Percentiles rank a stretch among this genome's conserved stretches.
phyloP scores from a whole-genome alignment of 2,797 vertebrate species.

The Pangasius djambal region DNA sequence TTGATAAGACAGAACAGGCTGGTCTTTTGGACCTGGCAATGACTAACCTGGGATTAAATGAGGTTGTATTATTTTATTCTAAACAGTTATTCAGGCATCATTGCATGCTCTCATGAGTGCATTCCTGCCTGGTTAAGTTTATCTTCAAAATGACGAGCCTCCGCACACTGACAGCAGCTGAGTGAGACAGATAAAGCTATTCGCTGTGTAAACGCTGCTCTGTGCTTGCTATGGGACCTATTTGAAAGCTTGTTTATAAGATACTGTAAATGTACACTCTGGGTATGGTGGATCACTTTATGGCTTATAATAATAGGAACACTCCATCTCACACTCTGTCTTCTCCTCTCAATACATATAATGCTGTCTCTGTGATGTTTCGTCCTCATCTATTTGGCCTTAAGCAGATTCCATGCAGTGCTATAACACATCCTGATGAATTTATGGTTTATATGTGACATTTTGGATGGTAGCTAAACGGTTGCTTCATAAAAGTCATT shows the following conservation, averaged over 20 bases:
- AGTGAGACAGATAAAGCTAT: conserved; percentile 20
- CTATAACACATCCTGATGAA: neutral
- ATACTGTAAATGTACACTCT: neutral
- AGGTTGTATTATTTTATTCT: neutral
- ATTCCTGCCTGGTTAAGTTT: neutral
- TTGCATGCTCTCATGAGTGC: neutral
- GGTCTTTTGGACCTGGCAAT: neutral
- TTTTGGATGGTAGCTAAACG: neutral
- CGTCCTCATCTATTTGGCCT: neutral
- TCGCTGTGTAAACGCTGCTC: neutral
- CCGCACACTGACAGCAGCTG: neutral
- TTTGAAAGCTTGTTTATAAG: conserved; percentile 15
- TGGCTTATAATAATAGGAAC: neutral
- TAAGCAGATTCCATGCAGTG: neutral
- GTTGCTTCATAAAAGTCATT: neutral
- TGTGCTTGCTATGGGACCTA: conserved; percentile 3
- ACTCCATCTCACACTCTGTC: neutral
- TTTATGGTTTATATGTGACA: neutral
- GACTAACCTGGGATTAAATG: conserved; percentile 3
- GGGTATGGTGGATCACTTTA: neutral
- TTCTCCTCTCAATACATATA: neutral
- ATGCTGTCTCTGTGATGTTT: neutral
- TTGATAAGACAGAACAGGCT: neutral
- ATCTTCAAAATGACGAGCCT: neutral
- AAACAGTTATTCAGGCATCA: conserved; percentile 10